A percentile compares a stretch with the other conserved stretches of the same genome.
Conservation (phyloP, 2,888 invertebrate species). For the Falcaria lacertinaria region DNA sequence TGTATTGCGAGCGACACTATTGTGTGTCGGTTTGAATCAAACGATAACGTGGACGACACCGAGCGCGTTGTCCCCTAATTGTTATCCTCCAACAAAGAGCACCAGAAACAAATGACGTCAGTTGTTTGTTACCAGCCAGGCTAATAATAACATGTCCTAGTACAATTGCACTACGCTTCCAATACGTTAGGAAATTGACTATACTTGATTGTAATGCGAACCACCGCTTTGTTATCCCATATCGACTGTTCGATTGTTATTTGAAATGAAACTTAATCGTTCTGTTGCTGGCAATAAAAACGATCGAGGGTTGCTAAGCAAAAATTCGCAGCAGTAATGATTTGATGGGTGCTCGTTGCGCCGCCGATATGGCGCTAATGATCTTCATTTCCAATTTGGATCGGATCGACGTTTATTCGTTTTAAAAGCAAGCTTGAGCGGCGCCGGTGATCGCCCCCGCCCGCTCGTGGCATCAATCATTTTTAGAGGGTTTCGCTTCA, state of each 20-base stretch:
- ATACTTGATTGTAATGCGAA: conserved; percentile 48
- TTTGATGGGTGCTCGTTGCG: conserved; percentile 42
- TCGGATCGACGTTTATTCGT: conserved; percentile 75
- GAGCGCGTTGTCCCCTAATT: conserved; percentile 68
- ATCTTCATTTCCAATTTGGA: conserved; percentile 71
- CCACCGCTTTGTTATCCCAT: conserved; percentile 45
- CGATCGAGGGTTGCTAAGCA: conserved; percentile 21
- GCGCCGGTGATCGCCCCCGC: conserved; percentile 54
- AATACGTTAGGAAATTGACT: conserved; percentile 73
- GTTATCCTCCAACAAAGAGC: conserved; percentile 71
- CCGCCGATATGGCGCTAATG: conserved; percentile 69
- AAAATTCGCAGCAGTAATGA: conserved; percentile 57
- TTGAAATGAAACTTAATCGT: conserved; percentile 35
- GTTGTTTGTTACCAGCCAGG: conserved; percentile 59
- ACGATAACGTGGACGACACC: conserved; percentile 58
- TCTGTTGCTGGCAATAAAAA: conserved; percentile 53
- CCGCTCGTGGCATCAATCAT: conserved; percentile 74
- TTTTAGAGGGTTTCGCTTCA: conserved; percentile 79
- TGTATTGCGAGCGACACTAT: conserved; percentile 60
- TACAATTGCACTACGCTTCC: conserved; percentile 66
- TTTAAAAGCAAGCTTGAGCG: conserved; percentile 52
- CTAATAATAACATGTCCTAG: conserved; percentile 77
- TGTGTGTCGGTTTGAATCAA: conserved; percentile 56
- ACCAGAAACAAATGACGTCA: conserved; percentile 66
- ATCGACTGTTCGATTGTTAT: conserved; percentile 26